Conservation (phyloP, 1,140 invertebrate genomes). For the Bombyx mori region DNA sequence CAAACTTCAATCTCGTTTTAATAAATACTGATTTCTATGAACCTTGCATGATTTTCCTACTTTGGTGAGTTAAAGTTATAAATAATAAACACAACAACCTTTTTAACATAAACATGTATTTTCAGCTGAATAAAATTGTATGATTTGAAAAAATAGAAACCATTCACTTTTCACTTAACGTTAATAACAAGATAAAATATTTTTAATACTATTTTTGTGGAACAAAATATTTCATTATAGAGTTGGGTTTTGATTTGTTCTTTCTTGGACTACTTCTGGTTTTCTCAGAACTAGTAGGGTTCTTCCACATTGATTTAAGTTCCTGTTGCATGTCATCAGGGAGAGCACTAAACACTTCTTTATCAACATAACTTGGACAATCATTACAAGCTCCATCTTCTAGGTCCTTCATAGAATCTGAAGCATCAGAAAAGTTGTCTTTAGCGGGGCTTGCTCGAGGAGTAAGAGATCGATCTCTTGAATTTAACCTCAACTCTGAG, state of each 20-base stretch:
- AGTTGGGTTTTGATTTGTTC: conserved; percentile 66
- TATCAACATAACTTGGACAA: conserved; percentile 74
- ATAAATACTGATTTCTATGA: no score
- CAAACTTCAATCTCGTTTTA: no score
- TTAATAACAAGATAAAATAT: conserved; percentile 66
- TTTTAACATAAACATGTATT: conserved; percentile 69
- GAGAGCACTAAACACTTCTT: conserved; percentile 74
- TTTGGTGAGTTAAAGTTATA: conserved; percentile 2
- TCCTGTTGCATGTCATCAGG: conserved; percentile 75
- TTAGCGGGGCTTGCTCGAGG: conserved; percentile 59
- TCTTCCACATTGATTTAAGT: conserved; percentile 75
- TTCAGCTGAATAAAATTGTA: conserved; percentile 69
- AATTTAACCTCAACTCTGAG: conserved; percentile 60
- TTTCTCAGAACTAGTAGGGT: conserved; percentile 53
- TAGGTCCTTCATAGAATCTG: conserved; percentile 52
- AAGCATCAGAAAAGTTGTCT: conserved; percentile 55
- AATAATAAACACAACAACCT: conserved; percentile 17
- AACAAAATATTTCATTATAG: conserved; percentile 76
- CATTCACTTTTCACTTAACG: conserved; percentile 69
- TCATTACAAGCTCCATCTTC: conserved; percentile 48
- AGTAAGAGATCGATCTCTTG: conserved; percentile 65
- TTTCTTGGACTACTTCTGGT: conserved; percentile 63
- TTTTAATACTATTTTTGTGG: conserved; percentile 73
- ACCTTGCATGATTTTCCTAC: not conserved
- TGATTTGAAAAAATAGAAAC: conserved; percentile 71